phyloP scores from a whole-genome alignment of 2,888 invertebrate genomes.

The Sinhomidia bicolor region DNA sequence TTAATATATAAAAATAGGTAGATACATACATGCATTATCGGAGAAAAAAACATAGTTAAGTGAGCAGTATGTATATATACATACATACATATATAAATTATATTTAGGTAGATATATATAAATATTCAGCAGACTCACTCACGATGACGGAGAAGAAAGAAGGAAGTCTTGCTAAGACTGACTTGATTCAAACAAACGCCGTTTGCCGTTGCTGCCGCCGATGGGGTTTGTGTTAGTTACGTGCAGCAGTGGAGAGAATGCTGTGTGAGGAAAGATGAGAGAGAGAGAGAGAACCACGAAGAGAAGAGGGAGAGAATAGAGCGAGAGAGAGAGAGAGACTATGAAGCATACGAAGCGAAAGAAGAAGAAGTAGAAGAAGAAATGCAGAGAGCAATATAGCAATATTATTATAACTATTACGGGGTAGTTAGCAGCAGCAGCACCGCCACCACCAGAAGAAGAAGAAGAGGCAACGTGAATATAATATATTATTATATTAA shows the following conservation, averaged over 20 bases:
- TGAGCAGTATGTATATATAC: not conserved
- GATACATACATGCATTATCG: not conserved
- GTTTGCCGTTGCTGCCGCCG: slow-evolving; percentile 23
- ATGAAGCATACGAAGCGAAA: slow-evolving; percentile 24
- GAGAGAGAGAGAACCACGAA: not conserved
- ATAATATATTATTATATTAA: too few relatives aligned
- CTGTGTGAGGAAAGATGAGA: not conserved
- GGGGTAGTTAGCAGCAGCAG: slow-evolving; percentile 18
- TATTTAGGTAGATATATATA: too few relatives aligned
- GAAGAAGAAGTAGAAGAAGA: slow-evolving; percentile 17
- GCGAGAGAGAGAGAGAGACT: too few relatives aligned
- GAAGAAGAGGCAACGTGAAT: too few relatives aligned
- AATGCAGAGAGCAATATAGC: slow-evolving; percentile 6
- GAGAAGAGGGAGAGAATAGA: not conserved
- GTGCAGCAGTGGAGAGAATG: slow-evolving; percentile 12
- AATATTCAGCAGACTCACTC: slow-evolving; percentile 43
- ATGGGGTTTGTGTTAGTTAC: slow-evolving; percentile 5
- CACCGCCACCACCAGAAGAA: too few relatives aligned
- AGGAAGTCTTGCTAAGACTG: slow-evolving; percentile 65
- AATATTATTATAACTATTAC: slow-evolving; percentile 23
- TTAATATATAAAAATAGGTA: slow-evolving; percentile 19
- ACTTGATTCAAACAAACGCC: slow-evolving; percentile 49
- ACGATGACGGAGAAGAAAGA: slow-evolving; percentile 68
- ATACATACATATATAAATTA: not conserved
- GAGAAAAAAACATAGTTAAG: too few relatives aligned